These are phyloP conservation scores for Cerceris rybyensis DNA, from an alignment of 2,888 invertebrate genomes.

Conservation along the genomic window DNA sequence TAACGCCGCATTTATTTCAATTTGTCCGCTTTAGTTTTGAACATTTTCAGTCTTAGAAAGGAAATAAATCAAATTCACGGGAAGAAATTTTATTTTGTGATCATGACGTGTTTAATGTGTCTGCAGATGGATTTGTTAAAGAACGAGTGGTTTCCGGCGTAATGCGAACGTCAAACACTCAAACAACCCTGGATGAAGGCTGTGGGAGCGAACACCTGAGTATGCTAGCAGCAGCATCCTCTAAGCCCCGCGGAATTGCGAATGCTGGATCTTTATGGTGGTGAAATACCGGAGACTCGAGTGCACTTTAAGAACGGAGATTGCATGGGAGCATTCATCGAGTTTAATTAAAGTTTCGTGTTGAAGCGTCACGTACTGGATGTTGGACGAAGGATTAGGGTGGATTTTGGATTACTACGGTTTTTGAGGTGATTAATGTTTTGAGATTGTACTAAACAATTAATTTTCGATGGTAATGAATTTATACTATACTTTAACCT, in stretches of 20 bases:
- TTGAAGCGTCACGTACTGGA: too few species aligned
- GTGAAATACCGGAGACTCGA: conserved; percentile 39
- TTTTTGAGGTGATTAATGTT: too few species aligned
- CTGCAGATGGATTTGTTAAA: conserved; percentile 5
- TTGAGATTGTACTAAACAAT: too few species aligned
- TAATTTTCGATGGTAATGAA: too few species aligned
- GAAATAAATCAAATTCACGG: not conserved
- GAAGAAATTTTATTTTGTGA: not conserved
- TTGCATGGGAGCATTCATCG: not conserved
- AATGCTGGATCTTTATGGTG: conserved; percentile 24
- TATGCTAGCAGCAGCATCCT: conserved; percentile 62
- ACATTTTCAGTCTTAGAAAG: not conserved
- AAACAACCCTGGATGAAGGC: conserved; percentile 52
- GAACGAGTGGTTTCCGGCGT: conserved; percentile 75
- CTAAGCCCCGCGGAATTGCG: conserved; percentile 50
- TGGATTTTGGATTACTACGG: too few species aligned
- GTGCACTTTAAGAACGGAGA: not conserved
- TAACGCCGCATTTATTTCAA: conserved; percentile 4
- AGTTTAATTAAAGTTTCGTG: too few species aligned
- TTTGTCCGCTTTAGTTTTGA: not conserved
- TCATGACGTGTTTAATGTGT: conserved; percentile 6
- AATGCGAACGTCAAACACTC: conserved; percentile 79
- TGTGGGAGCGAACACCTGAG: conserved; percentile 79
- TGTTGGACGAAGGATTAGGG: too few species aligned
- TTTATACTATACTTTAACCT: too few species aligned